phyloP scores from a whole-genome alignment of 2,888 invertebrate species.

The Yponomeuta cagnagella region DNA sequence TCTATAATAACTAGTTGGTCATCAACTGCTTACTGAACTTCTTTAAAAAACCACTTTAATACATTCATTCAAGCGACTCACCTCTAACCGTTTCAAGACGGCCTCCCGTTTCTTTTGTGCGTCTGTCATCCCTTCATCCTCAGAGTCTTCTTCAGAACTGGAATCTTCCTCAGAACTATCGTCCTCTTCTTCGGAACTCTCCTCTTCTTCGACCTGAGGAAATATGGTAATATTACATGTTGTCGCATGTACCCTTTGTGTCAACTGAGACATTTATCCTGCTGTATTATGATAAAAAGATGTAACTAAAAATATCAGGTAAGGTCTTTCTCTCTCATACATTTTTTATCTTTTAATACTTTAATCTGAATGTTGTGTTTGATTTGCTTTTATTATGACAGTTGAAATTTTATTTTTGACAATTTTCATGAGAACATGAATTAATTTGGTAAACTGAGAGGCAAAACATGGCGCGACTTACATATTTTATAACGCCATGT shows the following conservation, averaged over 20 bases:
- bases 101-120: slow-evolving; percentile 84
- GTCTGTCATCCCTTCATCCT: slow-evolving; percentile 82
- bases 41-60: too few species aligned
- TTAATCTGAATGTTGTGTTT: too few species aligned
- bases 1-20: not conserved
- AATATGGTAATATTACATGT: not conserved
- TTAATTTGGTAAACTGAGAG: too few species aligned
- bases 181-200: slow-evolving; percentile 51
- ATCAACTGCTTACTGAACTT: not conserved
- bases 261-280: not conserved
- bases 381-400: too few species aligned
- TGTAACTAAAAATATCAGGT: too few species aligned
- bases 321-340: too few species aligned
- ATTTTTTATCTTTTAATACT: too few species aligned
- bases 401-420: too few species aligned
- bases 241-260: not conserved
- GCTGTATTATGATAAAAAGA: not conserved
- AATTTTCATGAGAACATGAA: too few species aligned
- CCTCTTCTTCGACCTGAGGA: slow-evolving; percentile 37
- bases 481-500: too few species aligned
- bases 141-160: slow-evolving; percentile 77
- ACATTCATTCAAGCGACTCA: slow-evolving; percentile 28
- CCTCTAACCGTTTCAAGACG: slow-evolving; percentile 83
- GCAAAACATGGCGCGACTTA: too few species aligned
- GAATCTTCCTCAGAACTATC: slow-evolving; percentile 65